phyloP scores from a whole-genome alignment of 2,113 vertebrate species.

The Madoqua kirkii region DNA sequence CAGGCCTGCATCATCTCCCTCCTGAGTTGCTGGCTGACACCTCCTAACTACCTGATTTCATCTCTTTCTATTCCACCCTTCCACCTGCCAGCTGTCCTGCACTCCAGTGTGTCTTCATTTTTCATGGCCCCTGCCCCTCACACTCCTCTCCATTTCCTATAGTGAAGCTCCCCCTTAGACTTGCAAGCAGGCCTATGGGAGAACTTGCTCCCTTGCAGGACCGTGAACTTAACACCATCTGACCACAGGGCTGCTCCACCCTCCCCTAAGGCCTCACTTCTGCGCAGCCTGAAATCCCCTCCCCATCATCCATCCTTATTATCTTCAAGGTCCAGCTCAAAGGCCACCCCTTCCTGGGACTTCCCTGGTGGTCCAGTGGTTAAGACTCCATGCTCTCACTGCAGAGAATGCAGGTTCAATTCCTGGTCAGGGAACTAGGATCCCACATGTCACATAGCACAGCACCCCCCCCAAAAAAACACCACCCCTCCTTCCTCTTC shows the following conservation, averaged over 20 bases:
- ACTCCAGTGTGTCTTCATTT: fast-evolving
- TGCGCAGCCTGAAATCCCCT: background rate
- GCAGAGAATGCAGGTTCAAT: background rate
- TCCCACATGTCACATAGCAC: background rate
- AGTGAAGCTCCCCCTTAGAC: background rate
- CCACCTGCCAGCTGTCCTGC: background rate
- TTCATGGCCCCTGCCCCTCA: background rate
- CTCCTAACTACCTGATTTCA: background rate
- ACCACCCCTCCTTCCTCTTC: background rate
- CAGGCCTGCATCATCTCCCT: fast-evolving
- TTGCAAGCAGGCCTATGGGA: background rate
- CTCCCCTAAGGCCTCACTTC: background rate
- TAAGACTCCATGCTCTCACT: background rate
- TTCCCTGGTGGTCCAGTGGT: background rate
- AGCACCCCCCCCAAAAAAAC: background rate
- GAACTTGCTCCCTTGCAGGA: background rate
- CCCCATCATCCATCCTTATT: background rate
- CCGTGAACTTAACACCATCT: background rate
- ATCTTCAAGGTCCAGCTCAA: background rate
- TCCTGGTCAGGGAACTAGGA: background rate
- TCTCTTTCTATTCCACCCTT: background rate
- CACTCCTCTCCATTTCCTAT: background rate
- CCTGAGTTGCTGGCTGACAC: background rate
- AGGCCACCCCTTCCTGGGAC: background rate
- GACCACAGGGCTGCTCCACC: background rate